These are phyloP conservation scores for Megaptera novaeangliae DNA, from an alignment of 2,113 vertebrate species.

Conservation along the genomic window DNA sequence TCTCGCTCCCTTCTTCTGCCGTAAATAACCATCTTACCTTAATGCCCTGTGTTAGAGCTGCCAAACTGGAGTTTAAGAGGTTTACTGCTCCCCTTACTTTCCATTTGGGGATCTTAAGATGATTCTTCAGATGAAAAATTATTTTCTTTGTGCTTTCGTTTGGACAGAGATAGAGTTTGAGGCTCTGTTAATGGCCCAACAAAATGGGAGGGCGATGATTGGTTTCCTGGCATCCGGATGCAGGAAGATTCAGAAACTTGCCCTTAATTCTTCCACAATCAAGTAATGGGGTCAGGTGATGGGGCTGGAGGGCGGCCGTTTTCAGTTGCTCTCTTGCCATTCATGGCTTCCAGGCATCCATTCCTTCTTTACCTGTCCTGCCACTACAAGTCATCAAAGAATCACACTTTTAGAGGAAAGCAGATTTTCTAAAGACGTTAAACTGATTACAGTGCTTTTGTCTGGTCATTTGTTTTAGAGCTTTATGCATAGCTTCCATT, in stretches of 20 bases:
- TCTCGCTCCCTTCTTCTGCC: not conserved
- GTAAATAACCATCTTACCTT: conserved; percentile 65
- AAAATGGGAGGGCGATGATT: conserved; percentile 44
- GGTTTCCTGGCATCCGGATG: conserved; percentile 34
- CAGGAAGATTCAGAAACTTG: conserved; percentile 1
- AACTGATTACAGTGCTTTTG: conserved; percentile 58
- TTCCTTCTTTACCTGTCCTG: conserved; percentile 46
- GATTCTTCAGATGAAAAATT: conserved; percentile 52
- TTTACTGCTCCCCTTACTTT: conserved; percentile 53
- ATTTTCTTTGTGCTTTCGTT: conserved; percentile 56
- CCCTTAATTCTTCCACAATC: conserved; percentile 20
- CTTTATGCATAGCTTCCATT: conserved; percentile 38
- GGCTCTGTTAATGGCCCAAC: conserved; percentile 40
- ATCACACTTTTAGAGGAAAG: conserved; percentile 19
- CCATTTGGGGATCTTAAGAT: conserved; percentile 63
- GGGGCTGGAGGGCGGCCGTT: not conserved
- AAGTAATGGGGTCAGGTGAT: not conserved
- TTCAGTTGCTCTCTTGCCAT: not conserved
- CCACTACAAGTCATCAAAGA: conserved; percentile 42
- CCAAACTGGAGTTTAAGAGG: conserved; percentile 48
- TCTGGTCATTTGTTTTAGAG: conserved; percentile 52
- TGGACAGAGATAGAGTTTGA: conserved; percentile 50
- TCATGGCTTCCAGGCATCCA: conserved; percentile 9
- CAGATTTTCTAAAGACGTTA: conserved; percentile 56
- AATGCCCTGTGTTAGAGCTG: conserved; percentile 45